Evolutionary conservation across 2,888 invertebrate genomes (phyloP).

Genomic region (Nesidiocoris tenuis): DNA sequence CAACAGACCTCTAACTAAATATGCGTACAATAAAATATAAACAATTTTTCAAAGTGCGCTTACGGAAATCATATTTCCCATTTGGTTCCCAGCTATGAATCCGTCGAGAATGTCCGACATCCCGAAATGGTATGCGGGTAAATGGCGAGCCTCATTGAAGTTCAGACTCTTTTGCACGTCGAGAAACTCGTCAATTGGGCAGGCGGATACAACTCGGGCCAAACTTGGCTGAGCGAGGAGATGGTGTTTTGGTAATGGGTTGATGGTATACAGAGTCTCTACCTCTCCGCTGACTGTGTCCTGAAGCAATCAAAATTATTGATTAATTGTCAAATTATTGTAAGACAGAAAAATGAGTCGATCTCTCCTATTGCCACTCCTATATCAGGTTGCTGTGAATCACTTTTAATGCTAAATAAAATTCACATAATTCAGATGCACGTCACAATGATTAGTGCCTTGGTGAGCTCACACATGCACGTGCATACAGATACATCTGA

Average conservation of each 20-base stretch:
- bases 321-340: too few species aligned
- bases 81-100: neutral
- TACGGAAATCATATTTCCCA: conserved; percentile 36
- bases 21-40: too few species aligned
- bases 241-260: neutral
- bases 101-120: neutral
- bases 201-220: neutral
- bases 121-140: conserved; percentile 24
- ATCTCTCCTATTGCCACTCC: too few species aligned
- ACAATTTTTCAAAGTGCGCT: neutral
- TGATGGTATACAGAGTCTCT: conserved; percentile 21
- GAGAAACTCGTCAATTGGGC: neutral
- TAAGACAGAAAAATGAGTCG: too few species aligned
- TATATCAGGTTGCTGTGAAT: too few species aligned
- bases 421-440: too few species aligned
- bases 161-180: conserved; percentile 10
- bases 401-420: too few species aligned
- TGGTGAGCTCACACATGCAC: too few species aligned
- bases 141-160: conserved; percentile 9
- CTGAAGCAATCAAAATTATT: neutral
- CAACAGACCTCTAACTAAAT: too few species aligned
- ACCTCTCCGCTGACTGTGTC: conserved; percentile 28
- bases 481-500: too few species aligned
- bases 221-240: conserved; percentile 10
- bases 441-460: too few species aligned